These are phyloP conservation scores for Elephantulus edwardii DNA, from an alignment of 2,113 vertebrate genomes.

Conservation along the genomic window DNA sequence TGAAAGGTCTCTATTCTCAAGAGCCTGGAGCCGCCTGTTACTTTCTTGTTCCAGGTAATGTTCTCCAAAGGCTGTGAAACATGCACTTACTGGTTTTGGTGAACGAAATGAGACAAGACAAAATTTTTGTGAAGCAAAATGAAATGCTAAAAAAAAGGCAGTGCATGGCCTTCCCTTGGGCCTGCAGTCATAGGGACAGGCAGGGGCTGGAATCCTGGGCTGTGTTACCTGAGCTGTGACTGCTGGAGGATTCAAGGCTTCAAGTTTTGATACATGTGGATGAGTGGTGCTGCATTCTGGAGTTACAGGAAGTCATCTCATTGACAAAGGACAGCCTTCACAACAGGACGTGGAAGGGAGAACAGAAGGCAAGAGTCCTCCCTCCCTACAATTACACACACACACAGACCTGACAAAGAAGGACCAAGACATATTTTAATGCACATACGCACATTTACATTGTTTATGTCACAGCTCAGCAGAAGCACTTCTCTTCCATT, in stretches of 20 bases:
- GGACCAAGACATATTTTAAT: constrained; percentile 57
- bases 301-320: not conserved
- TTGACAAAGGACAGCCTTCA: not conserved
- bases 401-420: not conserved
- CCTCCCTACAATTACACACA: not conserved
- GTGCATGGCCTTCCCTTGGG: fast-evolving
- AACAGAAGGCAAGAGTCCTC: not conserved
- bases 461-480: not conserved
- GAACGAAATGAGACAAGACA: not conserved
- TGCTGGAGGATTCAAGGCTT: not conserved
- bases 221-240: not conserved
- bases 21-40: not conserved
- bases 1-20: not conserved
- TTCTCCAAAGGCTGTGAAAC: not conserved
- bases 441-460: not conserved
- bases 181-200: not conserved
- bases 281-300: not conserved
- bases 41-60: not conserved
- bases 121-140: not conserved
- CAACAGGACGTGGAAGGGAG: not conserved
- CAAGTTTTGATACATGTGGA: not conserved
- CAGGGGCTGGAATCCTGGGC: not conserved
- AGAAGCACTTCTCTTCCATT: not conserved
- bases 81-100: not conserved
- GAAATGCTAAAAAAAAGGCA: not conserved